Base-by-base conservation (phyloP, 1,140 invertebrate species). In the Lordiphosa mommai region DNA sequence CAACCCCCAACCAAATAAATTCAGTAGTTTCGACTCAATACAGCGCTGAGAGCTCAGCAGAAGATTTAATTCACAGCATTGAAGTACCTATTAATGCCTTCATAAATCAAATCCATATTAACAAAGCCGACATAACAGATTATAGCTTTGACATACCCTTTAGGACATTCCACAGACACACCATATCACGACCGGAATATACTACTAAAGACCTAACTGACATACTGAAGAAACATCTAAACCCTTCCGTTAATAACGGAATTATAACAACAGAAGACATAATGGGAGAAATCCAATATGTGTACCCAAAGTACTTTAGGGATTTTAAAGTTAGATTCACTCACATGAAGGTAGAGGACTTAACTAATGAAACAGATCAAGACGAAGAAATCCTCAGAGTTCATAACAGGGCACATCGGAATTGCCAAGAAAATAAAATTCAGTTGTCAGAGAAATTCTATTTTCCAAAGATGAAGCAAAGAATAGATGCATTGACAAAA, bases 401-500 rank as follows among this genome's bases (percentile, higher is more conserved):
- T n/a, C n/a, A n/a, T n/a, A n/a, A n/a, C n/a, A n/a, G n/a, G n/a
- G n/a, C n/a, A n/a, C n/a, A n/a, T n/a, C n/a, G n/a, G n/a, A n/a
- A n/a, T n/a, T n/a, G n/a, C n/a, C n/a, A 13, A 13, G 61, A 74
- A 41, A 74, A 70, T 17, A 38, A 41, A 14, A 8, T 13, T 3
- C 59, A 74, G n/a, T n/a, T n/a, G 17, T 17, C 61, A 2, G 53
- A 67, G 46, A 38, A 44, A 36, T 66, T 40, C 12, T 74, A 63
- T 16, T 74, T 65, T 5, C 71, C 61, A 0, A 16, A 14, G 17
- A 66, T 70, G 55, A 41, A 23, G 29, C 13, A 51, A 3, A 61
- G 44, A 53, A 61, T 67, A 3, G 12, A 7, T 6, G 36, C 47
- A 9, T 1, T 33, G 10, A 33, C 10, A 9, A 33, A 33, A 2